Conservation (phyloP, 2,888 invertebrate species). For the Drosophila lutescens region DNA sequence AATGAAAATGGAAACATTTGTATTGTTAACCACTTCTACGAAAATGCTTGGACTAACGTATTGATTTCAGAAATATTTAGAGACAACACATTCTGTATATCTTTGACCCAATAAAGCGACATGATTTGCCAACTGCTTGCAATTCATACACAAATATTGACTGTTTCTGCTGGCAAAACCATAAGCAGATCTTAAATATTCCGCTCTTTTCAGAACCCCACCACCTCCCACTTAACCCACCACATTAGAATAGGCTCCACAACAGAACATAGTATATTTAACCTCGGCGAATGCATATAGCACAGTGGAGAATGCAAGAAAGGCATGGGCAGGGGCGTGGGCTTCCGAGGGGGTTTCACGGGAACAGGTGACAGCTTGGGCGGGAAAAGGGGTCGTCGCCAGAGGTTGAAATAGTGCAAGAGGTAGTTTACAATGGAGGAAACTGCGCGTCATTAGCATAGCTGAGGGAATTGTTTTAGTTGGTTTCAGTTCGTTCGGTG, state of each 20-base stretch:
- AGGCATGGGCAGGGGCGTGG: neutral
- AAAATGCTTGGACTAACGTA: neutral
- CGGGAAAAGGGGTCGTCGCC: slow-evolving; percentile 18
- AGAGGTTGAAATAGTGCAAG: slow-evolving; percentile 40
- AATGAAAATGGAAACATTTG: neutral
- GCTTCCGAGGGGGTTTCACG: slow-evolving; percentile 9
- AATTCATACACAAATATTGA: slow-evolving; percentile 15
- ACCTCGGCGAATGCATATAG: slow-evolving; percentile 34
- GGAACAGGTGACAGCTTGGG: slow-evolving; percentile 35
- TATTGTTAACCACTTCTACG: neutral
- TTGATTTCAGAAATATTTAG: neutral
- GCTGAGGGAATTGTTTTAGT: slow-evolving; percentile 48
- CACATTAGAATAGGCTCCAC: slow-evolving; percentile 42
- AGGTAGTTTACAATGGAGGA: slow-evolving; percentile 50
- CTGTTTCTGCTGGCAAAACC: slow-evolving; percentile 16
- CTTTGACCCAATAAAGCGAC: neutral
- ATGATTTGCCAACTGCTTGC: neutral
- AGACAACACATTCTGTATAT: neutral
- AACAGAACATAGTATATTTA: slow-evolving; percentile 44
- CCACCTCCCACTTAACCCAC: neutral
- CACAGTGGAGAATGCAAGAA: slow-evolving; percentile 9
- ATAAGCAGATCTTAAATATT: slow-evolving; percentile 32
- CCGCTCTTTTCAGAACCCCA: slow-evolving; percentile 1
- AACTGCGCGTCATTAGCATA: slow-evolving; percentile 72
- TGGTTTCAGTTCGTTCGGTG: slow-evolving; percentile 52